Percentiles rank a stretch among this genome's conserved stretches.
Evolutionary conservation across 2,797 vertebrate genomes (phyloP).

Genomic region (Pachyuromys duprasi): DNA sequence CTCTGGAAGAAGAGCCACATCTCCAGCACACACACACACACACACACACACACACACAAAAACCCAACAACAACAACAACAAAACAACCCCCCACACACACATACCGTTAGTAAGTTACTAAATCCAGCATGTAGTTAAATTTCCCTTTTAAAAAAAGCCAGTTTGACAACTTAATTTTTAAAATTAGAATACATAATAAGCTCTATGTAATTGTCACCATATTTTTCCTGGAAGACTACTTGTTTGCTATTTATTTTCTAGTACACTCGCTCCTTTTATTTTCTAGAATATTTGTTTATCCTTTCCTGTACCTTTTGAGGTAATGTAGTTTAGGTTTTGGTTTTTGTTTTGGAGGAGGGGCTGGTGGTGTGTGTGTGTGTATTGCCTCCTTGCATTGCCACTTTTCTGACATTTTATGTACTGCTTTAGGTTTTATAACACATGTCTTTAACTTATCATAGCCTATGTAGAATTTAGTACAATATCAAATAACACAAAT

Average conservation of each 20-base stretch:
- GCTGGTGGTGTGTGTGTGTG: not conserved
- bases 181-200: not conserved
- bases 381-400: not conserved
- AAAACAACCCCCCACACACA: no score
- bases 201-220: not conserved
- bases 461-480: not conserved
- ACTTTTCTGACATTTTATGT: not conserved
- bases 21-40: not conserved
- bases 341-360: no score
- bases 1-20: not conserved
- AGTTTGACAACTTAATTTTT: not conserved
- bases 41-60: no score
- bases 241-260: not conserved
- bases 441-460: not conserved
- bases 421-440: not conserved
- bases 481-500: not conserved
- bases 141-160: not conserved
- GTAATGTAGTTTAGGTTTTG: not conserved
- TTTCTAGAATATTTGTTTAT: not conserved
- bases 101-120: not conserved
- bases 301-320: not conserved
- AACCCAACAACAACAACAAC: no score
- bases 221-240: not conserved
- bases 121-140: not conserved
- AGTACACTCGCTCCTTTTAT: not conserved